Percentiles rank a stretch among this genome's conserved stretches.
phyloP scores from a whole-genome alignment of 2,888 invertebrate species.

The Stenodema calcarata region DNA sequence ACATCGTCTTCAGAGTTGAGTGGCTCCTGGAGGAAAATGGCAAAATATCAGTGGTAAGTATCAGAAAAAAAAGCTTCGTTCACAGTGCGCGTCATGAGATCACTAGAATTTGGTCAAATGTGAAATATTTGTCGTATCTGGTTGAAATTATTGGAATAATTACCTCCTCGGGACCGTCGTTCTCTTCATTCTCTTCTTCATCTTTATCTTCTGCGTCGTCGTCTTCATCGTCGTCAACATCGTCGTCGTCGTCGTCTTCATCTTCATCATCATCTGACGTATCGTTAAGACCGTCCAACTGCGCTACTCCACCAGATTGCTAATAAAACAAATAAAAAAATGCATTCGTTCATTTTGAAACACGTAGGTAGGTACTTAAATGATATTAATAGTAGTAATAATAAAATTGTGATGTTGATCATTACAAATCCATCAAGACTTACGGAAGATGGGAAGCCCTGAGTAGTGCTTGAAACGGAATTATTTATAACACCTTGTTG shows the following conservation, averaged over 20 bases:
- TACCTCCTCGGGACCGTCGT: constrained; percentile 64
- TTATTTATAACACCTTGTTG: constrained; percentile 20
- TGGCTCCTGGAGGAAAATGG: constrained; percentile 77
- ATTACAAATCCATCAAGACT: neutral
- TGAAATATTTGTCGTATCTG: too few species aligned
- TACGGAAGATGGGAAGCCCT: constrained; percentile 21
- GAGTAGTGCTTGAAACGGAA: neutral
- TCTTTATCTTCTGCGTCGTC: constrained; percentile 82
- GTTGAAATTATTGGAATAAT: neutral
- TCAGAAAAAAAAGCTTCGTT: too few species aligned
- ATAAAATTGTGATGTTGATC: neutral
- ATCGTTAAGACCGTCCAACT: constrained; percentile 59
- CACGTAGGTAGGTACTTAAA: neutral
- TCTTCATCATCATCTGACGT: constrained; percentile 66
- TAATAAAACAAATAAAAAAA: neutral
- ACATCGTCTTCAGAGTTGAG: constrained; percentile 97
- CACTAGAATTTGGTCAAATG: too few species aligned
- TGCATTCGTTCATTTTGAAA: neutral
- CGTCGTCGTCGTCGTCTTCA: constrained; percentile 65
- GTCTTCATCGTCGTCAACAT: constrained; percentile 67
- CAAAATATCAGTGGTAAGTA: too few species aligned
- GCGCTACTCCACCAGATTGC: constrained; percentile 53
- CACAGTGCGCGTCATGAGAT: too few species aligned
- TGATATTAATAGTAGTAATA: too few species aligned
- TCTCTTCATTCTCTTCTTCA: constrained; percentile 62